Base-by-base conservation (phyloP, 1,140 invertebrate species). In the Archegozetes longisetosus region DNA sequence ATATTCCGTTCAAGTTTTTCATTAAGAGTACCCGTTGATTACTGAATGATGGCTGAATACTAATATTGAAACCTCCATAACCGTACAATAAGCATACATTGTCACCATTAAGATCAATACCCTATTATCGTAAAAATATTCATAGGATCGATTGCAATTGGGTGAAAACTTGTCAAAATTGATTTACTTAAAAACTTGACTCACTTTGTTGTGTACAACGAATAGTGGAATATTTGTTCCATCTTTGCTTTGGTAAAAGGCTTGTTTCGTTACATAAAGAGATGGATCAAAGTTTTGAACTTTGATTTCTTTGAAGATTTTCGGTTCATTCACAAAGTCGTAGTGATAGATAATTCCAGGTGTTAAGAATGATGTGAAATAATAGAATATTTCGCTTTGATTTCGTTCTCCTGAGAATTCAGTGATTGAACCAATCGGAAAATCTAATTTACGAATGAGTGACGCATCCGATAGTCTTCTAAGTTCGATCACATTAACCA, bases 171-270 rank as follows among this genome's bases (percentile, higher is more conserved):
- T 28, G 32, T 22, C 51, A 47, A 54, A 40, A 50, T 26, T 59
- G 17, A 24, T 49, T 13, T 59, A 60, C 53, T 48, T n/a, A n/a
- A n/a, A n/a, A 28, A 55, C 66, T 12, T 17, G n/a, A 25, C 69
- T 69, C 73, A 84, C 84, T 74, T 88, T 87, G 68, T 81, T 84
- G 64, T 82, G 82, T 27, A 96, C 81, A 63, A 98, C 84, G 73
- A 96, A 99, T 94, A 98, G 98, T 2, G 95, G 95, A 64, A 98
- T 80, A 74, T 85, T 84, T 1, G 91, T 95, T 57, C 87, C 88
- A 76, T 98, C 94, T 75, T 91, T 94, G 71, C 89, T 92, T 1
- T 77, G 68, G 72, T 95, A 98, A 75, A 98, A 98, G 47, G 94
- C 78, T 75, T 98, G 94, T 55, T 83, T 81, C 2, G 85, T 86